A percentile compares a stretch with the other conserved stretches of the same genome.
Evolutionary conservation across 2,888 invertebrate genomes (phyloP).

Genomic region (Thysanoteuthis rhombus): DNA sequence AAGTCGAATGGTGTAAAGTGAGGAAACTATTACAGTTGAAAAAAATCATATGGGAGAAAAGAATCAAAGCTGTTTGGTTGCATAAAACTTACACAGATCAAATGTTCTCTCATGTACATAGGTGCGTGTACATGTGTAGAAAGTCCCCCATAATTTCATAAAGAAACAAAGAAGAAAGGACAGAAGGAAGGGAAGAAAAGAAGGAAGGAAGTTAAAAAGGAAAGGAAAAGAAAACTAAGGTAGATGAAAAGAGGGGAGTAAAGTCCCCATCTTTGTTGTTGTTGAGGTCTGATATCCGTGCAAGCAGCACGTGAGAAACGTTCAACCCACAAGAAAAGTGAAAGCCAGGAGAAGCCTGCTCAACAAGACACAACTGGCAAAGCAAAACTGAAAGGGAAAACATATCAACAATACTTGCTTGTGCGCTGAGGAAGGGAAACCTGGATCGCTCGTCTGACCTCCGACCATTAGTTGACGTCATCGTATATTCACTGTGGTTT

Average conservation of each 20-base stretch:
- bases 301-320: not conserved
- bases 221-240: not conserved
- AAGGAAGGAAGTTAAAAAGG: not conserved
- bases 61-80: no score
- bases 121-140: no score
- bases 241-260: not conserved
- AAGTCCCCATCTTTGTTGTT: not conserved
- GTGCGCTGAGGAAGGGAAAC: not conserved
- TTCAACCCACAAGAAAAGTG: not conserved
- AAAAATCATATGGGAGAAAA: no score
- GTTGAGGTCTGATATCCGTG: not conserved
- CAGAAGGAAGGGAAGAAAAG: not conserved
- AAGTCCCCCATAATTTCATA: no score
- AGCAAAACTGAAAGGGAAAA: not conserved
- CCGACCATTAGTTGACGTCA: not conserved
- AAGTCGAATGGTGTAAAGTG: no score
- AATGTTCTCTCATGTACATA: no score
- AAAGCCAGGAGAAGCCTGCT: no score
- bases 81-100: no score
- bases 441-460: not conserved
- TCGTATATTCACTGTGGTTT: not conserved
- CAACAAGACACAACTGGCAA: no score
- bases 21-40: no score
- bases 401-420: not conserved
- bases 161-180: not conserved